Evolutionary conservation across 2,888 invertebrate genomes (phyloP), one percentile per base, ranked within the genome.

Genomic region (Agrochola litura): DNA sequence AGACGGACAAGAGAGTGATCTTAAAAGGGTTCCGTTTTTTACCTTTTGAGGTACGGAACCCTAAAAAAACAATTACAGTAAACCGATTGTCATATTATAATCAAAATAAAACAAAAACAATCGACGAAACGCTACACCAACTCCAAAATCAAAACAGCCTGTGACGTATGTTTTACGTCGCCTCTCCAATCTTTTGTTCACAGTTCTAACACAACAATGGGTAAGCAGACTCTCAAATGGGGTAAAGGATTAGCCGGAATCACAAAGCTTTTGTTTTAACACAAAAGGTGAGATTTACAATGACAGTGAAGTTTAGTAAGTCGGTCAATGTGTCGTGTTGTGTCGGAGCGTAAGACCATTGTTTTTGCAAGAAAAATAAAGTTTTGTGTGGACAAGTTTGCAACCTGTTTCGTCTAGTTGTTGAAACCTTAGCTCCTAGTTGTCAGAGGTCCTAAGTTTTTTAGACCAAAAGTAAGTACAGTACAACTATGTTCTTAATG

Each of bases 251-350:
- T 87, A 89, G 81, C 76, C 30, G 52, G 81, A 82, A 75, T 86
- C 81, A 71, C 79, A 80, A 66, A 63, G 73, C 85, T 73, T 86
- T 86, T 89, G 89, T 89, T 81, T 77, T 78, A 41, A 37, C 68
- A 89, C 88, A 89, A 84, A 79, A 88, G 87, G 82, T 88, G 74
- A 86, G 80, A 82, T 86, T 80, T 84, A 88, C 77, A 82, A 79
- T 81, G 84, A 88, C 88, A 76, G 76, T 74, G 81, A 81, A 81
- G 86, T 88, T 80, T 73, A 83, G 73, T 67, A 87, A 84, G 84
- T 87, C 86, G 88, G 86, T 86, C 86, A 88, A 86, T 76, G 79
- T 83, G 81, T 73, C 60, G 70, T 76, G 63, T 56, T 67, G 60
- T 72, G 73, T 61, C 49, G 56, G 3, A 54, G 58, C 30, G 63